Evolutionary conservation across 2,797 vertebrate species (phyloP).

Genomic region (Orestias chungarensis): DNA sequence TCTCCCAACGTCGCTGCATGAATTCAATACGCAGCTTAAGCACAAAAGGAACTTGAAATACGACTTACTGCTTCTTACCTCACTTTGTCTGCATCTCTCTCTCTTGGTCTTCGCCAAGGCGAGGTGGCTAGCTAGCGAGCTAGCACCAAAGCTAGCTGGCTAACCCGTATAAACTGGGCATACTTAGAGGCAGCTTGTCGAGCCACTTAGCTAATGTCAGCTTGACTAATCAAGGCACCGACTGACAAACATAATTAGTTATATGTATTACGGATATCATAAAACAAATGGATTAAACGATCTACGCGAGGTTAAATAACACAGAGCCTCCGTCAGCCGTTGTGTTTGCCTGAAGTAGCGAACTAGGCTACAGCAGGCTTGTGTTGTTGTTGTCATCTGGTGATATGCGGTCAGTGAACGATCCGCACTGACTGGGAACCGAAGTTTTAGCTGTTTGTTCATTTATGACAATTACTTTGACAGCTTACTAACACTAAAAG

Average conservation of each 20-base stretch:
- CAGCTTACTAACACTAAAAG: neutral
- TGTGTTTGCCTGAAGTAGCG: conserved; percentile 67
- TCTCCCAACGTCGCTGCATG: rapidly evolving
- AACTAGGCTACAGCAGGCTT: conserved; percentile 68
- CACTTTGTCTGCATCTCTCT: conserved; percentile 68
- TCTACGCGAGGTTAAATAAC: conserved; percentile 21
- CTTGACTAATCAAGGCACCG: conserved; percentile 33
- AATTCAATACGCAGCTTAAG: rapidly evolving
- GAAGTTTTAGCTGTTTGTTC: neutral
- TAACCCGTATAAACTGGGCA: conserved; percentile 65
- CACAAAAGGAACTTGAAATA: neutral
- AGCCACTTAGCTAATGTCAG: conserved; percentile 56
- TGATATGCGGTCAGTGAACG: conserved; percentile 43
- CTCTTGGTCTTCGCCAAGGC: conserved; percentile 52
- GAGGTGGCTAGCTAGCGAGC: conserved; percentile 62
- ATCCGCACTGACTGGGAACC: conserved; percentile 10
- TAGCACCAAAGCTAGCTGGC: conserved; percentile 72
- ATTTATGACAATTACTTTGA: neutral
- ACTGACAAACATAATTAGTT: conserved; percentile 39
- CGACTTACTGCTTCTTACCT: conserved; percentile 54
- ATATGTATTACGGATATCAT: conserved; percentile 19
- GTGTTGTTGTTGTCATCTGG: conserved; percentile 84
- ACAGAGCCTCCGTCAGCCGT: conserved; percentile 18
- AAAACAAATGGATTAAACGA: conserved; percentile 8
- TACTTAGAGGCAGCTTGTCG: conserved; percentile 67